Percentiles rank a stretch among this genome's conserved stretches.
Evolutionary conservation across 1,140 invertebrate species (phyloP).

Genomic region (Aleiodes sp.): DNA sequence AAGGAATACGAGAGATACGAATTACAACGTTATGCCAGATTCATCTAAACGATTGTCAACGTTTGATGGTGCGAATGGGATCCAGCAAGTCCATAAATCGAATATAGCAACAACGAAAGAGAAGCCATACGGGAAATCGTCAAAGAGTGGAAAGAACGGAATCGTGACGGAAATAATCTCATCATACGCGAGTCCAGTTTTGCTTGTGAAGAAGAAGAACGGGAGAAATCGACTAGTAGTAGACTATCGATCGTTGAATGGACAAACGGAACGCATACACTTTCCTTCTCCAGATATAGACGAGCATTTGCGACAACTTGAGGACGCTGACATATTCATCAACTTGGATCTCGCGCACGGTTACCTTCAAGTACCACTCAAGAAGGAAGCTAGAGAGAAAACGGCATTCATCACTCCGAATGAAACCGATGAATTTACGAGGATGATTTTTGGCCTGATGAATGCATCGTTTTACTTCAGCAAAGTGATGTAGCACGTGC

Average conservation of each 20-base stretch:
- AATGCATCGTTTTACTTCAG: conserved; percentile 33
- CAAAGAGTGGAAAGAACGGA: no score
- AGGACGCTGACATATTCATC: conserved; percentile 48
- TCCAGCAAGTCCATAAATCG: no score
- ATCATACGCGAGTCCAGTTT: conserved; percentile 60
- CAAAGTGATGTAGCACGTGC: conserved; percentile 35
- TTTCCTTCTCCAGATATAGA: conserved; percentile 65
- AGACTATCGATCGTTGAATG: conserved; percentile 65
- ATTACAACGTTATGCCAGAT: no score
- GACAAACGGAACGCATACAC: conserved; percentile 59
- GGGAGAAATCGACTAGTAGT: conserved; percentile 58
- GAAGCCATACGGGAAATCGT: no score
- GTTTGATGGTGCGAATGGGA: no score
- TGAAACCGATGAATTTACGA: conserved; percentile 35
- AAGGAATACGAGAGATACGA: no score
- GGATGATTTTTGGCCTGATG: conserved; percentile 37
- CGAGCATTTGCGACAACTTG: conserved; percentile 59
- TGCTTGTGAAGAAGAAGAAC: conserved; percentile 64
- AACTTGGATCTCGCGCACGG: conserved; percentile 60
- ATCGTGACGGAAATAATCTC: conserved; percentile 53
- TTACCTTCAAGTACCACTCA: conserved; percentile 27
- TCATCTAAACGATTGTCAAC: no score
- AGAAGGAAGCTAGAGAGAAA: conserved; percentile 19
- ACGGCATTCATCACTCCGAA: conserved; percentile 33
- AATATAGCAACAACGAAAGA: no score